Evolutionary conservation across 2,113 vertebrate species (phyloP).

Genomic region (Sebastes fasciatus): DNA sequence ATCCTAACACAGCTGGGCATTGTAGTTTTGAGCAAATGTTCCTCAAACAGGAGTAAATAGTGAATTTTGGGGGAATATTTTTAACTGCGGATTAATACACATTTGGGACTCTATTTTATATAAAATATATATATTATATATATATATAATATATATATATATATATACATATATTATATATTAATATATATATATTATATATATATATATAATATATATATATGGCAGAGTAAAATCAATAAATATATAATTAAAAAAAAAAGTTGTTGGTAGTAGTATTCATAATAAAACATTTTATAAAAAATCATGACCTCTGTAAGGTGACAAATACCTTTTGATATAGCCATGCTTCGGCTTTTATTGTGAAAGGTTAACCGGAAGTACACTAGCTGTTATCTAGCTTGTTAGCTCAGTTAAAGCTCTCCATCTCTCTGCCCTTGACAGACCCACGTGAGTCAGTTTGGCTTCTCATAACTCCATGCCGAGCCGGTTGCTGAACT

Average conservation of each 20-base stretch:
- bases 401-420: not conserved
- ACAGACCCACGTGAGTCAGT: conserved; percentile 53
- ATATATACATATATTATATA: too few relatives aligned
- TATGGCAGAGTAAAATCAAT: not conserved
- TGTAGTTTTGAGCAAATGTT: too few relatives aligned
- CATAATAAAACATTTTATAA: not conserved
- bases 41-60: too few relatives aligned
- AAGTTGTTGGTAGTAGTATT: not conserved
- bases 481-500: not conserved
- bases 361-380: conserved; percentile 30
- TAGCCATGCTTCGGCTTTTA: not conserved
- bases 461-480: accelerated
- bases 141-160: too few relatives aligned
- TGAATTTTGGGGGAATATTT: too few relatives aligned
- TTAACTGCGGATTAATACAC: too few relatives aligned
- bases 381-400: accelerated
- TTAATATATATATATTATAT: too few relatives aligned
- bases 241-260: not conserved
- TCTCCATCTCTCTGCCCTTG: conserved; percentile 55
- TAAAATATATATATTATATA: too few relatives aligned
- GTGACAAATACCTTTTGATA: not conserved
- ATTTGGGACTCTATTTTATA: too few relatives aligned
- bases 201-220: too few relatives aligned
- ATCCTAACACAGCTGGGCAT: too few relatives aligned
- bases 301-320: not conserved